Evolutionary conservation across 2,888 invertebrate genomes (phyloP), one percentile per base, ranked within the genome.

Genomic region (Barypeithes pellucidus): DNA sequence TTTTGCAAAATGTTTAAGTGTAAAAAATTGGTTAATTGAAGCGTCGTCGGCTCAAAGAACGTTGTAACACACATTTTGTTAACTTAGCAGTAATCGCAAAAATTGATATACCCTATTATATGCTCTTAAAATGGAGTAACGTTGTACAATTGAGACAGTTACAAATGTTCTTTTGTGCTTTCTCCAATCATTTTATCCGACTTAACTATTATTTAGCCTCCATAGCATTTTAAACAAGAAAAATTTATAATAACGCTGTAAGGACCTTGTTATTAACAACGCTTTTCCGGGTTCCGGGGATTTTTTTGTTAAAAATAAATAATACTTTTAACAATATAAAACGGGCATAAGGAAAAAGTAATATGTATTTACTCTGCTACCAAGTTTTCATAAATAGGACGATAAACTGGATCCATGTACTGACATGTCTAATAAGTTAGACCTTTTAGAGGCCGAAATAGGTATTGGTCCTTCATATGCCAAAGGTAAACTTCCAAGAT

Each of bases 101-200:
- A 47, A 47, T 47, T 20, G 20, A 20, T 47, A 47, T 47, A 47
- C 20, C 47, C 11, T n/a, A 5, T 20, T 47, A 47, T 47, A 20
- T 47, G 20, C 47, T 20, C 20, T 47, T 47, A 47, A 47, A 47
- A 29, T 67, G 9, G 16, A 50, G 29, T 16, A 57, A 57, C 24
- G n/a, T 33, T 75, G 8, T 75, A 61, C 57, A 24, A 59, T 14
- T 36, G 36, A 29, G 57, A 39, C 36, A 57, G 47, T 47, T 47
- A 47, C 47, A 47, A 18, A n/a, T 12, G 47, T 47, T 47, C 47
- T 47, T 20, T 47, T 20, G 20, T 47, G 47, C 18, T 47, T 2
- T 47, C 20, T 3, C 9, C 20, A 20, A 20, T 18, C 20, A 47
- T 2, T 7, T 47, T 20, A 18, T 20, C 12, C 47, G 18, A 47